phyloP scores from a whole-genome alignment of 1,140 invertebrate genomes.

The Caenorhabditis elegans region WBcel235 BX284606.5:6982001-6982500 shows the following conservation, averaged over 20 bases:
- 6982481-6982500: too few relatives aligned
- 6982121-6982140: not conserved
- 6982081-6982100: not conserved
- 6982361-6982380: constrained; percentile 6
- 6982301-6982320: constrained; percentile 32
- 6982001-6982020: too few relatives aligned
- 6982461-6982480: too few relatives aligned
- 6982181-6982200: not conserved
- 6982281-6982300: constrained; percentile 17
- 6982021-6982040: too few relatives aligned
- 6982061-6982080: too few relatives aligned
- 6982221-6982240: constrained; percentile 2
- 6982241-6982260: constrained; percentile 25
- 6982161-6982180: not conserved
- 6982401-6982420: too few relatives aligned
- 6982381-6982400: too few relatives aligned
- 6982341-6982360: not conserved
- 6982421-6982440: too few relatives aligned
- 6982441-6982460: too few relatives aligned
- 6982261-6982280: constrained; percentile 18
- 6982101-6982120: not conserved
- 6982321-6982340: constrained; percentile 20
- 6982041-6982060: too few relatives aligned
- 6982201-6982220: not conserved
- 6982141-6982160: not conserved